Percentiles rank a stretch among this genome's conserved stretches.
Evolutionary conservation across 2,797 vertebrate species (phyloP).

Genomic region (Lutjanus campechanus): DNA sequence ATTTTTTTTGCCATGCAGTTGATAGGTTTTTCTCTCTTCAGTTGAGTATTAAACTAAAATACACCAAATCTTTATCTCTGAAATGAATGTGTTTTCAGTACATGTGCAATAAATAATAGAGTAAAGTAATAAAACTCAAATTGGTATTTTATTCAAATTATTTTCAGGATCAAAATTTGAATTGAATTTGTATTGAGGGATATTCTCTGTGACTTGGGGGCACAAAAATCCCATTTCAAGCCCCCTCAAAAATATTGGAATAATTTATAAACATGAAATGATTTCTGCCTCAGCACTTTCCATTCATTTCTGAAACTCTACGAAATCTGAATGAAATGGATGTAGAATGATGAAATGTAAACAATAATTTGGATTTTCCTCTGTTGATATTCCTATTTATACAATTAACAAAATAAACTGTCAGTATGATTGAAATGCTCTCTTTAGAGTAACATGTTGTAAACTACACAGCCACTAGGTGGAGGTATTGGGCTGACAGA

Average conservation of each 20-base stretch:
- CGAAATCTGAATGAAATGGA: too few species aligned
- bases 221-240: too few species aligned
- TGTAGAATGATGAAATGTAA: too few species aligned
- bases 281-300: too few species aligned
- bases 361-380: not conserved
- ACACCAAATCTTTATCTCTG: not conserved
- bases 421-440: not conserved
- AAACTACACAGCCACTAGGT: constrained; percentile 38
- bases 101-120: not conserved
- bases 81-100: not conserved
- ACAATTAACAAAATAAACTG: not conserved
- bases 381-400: not conserved
- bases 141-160: too few species aligned
- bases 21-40: not conserved
- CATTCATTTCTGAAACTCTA: too few species aligned
- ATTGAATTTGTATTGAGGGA: too few species aligned
- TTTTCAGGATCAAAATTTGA: too few species aligned
- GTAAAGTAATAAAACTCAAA: too few species aligned
- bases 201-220: too few species aligned
- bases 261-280: too few species aligned
- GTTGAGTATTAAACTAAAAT: not conserved
- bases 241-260: too few species aligned
- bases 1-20: not conserved
- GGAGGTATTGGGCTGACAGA: not conserved
- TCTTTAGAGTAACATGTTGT: not conserved